Evolutionary conservation across 2,888 invertebrate genomes (phyloP).

Genomic region (Stenolophus ochropezus): DNA sequence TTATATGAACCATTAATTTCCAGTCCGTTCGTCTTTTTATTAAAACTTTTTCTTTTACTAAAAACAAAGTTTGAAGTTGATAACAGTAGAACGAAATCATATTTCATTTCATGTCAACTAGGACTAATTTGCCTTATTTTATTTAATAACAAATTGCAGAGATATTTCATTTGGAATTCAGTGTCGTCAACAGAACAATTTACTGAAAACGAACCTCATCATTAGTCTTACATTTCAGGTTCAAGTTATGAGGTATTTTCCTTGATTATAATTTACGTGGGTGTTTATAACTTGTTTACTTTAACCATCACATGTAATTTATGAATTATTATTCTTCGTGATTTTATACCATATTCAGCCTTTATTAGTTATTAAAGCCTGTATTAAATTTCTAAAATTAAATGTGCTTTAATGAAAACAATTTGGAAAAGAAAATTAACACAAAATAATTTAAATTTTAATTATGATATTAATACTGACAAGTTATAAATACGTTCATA

Average conservation of each 20-base stretch:
- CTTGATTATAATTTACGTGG: neutral
- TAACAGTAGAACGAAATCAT: neutral
- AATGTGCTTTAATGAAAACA: neutral
- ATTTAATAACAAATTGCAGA: slow-evolving; percentile 27
- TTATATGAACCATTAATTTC: slow-evolving; percentile 21
- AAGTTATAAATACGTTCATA: neutral
- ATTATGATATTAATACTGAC: neutral
- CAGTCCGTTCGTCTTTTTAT: neutral
- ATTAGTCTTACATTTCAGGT: slow-evolving; percentile 16
- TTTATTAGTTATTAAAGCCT: neutral
- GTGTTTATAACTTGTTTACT: slow-evolving; percentile 25
- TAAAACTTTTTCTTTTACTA: neutral
- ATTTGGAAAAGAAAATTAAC: neutral
- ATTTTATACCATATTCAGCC: neutral
- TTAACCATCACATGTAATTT: neutral
- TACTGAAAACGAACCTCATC: neutral
- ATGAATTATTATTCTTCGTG: neutral
- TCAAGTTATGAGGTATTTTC: neutral
- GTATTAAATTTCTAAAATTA: neutral
- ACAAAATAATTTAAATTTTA: neutral
- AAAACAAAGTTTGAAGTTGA: neutral
- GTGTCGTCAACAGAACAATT: slow-evolving; percentile 7
- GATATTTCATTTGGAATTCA: slow-evolving; percentile 2
- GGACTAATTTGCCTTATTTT: slow-evolving; percentile 7
- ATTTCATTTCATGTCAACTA: slow-evolving; percentile 19